Evolutionary conservation across 2,888 invertebrate genomes (phyloP).

Genomic region (Drosophila recens): DNA sequence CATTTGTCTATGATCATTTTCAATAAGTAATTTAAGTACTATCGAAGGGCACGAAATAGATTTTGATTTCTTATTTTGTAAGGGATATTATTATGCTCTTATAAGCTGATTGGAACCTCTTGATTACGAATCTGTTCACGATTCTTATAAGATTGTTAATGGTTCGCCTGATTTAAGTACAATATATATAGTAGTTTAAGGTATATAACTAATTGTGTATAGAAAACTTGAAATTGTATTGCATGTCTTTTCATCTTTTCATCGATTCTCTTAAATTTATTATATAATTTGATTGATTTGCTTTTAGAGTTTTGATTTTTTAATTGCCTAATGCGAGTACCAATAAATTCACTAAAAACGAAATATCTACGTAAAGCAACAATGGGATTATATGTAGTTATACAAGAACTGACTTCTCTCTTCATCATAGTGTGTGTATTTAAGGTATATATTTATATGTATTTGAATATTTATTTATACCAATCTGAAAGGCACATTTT

Average conservation of each 20-base stretch:
- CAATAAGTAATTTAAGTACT: constrained; percentile 28
- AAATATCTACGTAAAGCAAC: constrained; percentile 43
- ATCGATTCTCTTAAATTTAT: constrained; percentile 44
- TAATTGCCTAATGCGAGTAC: constrained; percentile 34
- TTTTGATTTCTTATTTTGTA: constrained; percentile 26
- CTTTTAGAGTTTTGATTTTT: constrained; percentile 31
- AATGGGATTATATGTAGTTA: constrained; percentile 30
- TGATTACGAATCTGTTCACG: constrained; percentile 24
- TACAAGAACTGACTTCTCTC: constrained; percentile 7
- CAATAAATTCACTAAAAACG: constrained; percentile 52
- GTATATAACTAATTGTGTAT: constrained; percentile 52
- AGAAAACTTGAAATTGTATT: constrained; percentile 66
- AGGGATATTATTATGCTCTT: constrained; percentile 24
- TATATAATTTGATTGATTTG: constrained; percentile 50
- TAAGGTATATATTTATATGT: neutral
- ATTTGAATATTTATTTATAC: constrained; percentile 30
- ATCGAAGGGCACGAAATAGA: constrained; percentile 35
- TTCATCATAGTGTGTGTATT: constrained; percentile 2
- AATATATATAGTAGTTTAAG: constrained; percentile 15
- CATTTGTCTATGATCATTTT: constrained; percentile 17
- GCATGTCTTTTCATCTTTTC: constrained; percentile 58
- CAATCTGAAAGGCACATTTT: constrained; percentile 59
- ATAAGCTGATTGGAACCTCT: constrained; percentile 36
- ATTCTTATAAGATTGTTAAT: constrained; percentile 30
- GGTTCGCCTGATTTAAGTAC: constrained; percentile 34